phyloP scores from a whole-genome alignment of 1,140 invertebrate genomes.

The Magallana gigas region DNA sequence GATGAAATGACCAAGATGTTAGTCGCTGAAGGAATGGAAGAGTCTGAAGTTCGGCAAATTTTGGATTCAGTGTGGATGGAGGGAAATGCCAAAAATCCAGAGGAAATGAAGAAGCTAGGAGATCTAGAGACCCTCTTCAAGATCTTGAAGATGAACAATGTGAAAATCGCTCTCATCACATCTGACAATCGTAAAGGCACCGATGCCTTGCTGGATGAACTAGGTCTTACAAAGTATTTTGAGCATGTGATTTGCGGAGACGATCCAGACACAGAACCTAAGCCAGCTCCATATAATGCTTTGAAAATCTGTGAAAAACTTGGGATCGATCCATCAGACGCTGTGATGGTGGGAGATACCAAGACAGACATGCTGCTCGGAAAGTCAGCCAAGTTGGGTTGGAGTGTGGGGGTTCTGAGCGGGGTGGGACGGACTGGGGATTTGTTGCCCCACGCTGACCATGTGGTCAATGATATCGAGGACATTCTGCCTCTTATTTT shows the following conservation, averaged over 20 bases:
- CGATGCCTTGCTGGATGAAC: slow-evolving; percentile 69
- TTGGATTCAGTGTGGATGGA: slow-evolving; percentile 68
- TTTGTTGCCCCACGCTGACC: slow-evolving; percentile 69
- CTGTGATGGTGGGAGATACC: slow-evolving; percentile 81
- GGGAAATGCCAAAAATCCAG: slow-evolving; percentile 64
- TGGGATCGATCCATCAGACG: slow-evolving; percentile 76
- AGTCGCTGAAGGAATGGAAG: slow-evolving; percentile 74
- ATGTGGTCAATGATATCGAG: slow-evolving; percentile 72
- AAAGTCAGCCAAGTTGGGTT: slow-evolving; percentile 78
- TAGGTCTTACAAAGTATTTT: slow-evolving; percentile 73
- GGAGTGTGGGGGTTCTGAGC: slow-evolving; percentile 79
- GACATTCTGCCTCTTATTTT: slow-evolving; percentile 75
- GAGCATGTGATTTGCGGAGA: slow-evolving; percentile 81
- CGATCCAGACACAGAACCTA: slow-evolving; percentile 78
- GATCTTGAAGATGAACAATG: slow-evolving; percentile 75
- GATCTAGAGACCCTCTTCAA: slow-evolving; percentile 78
- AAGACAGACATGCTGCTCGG: slow-evolving; percentile 80
- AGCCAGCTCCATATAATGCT: slow-evolving; percentile 80
- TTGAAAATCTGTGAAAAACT: slow-evolving; percentile 78
- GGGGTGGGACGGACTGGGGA: slow-evolving; percentile 72
- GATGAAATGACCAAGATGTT: slow-evolving; percentile 75
- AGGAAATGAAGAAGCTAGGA: slow-evolving; percentile 74
- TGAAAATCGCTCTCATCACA: slow-evolving; percentile 81
- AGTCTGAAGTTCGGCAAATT: slow-evolving; percentile 61
- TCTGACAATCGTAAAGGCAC: slow-evolving; percentile 79